phyloP scores from a whole-genome alignment of 2,888 invertebrate genomes.

The Automeris io region DNA sequence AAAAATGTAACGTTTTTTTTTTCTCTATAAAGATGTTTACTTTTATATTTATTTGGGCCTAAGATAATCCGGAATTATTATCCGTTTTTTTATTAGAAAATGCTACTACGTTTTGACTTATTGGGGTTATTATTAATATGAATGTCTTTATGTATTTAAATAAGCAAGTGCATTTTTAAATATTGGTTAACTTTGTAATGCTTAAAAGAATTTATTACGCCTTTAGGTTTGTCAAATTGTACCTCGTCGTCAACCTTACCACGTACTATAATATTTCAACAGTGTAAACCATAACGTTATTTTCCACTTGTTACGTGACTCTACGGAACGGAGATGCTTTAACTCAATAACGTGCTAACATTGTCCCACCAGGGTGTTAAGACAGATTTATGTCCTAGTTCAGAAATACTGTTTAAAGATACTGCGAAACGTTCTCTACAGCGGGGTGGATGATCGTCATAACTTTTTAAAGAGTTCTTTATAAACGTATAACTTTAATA shows the following conservation, averaged over 20 bases:
- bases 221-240: constrained; percentile 7
- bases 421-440: constrained; percentile 11
- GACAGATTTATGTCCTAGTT: constrained; percentile 35
- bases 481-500: background rate
- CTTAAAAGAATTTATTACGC: constrained; percentile 7
- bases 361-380: constrained; percentile 30
- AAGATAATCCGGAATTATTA: no score
- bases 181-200: no score
- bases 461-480: constrained; percentile 11
- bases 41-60: no score
- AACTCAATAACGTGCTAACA: constrained; percentile 38
- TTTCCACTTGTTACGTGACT: constrained; percentile 27
- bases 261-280: constrained; percentile 19
- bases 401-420: constrained; percentile 19
- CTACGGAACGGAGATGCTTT: constrained; percentile 21
- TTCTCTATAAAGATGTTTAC: no score
- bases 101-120: no score
- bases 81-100: no score
- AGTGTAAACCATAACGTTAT: constrained; percentile 22
- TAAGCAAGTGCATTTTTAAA: background rate
- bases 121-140: background rate
- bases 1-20: no score
- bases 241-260: constrained; percentile 7
- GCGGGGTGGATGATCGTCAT: constrained; percentile 16
- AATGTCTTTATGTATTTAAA: background rate